Base-by-base conservation (phyloP, 1,140 invertebrate species). In the Aricia agestis region DNA sequence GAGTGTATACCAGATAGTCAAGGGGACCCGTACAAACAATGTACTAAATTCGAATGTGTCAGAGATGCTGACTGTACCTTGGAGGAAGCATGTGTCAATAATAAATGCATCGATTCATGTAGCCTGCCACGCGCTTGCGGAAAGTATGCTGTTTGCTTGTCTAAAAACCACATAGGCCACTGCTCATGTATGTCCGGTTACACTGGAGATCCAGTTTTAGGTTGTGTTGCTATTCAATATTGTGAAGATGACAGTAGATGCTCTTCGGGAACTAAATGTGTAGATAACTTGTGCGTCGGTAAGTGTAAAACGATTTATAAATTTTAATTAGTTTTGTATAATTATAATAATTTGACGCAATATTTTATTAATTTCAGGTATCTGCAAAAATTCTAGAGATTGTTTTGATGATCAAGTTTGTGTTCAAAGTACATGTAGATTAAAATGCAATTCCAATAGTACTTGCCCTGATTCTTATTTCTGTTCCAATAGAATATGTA, bases 201-300 rank as follows among this genome's bases (percentile, higher is more conserved):
- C 71, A 97, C 96, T 10, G 97, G 97, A 66, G 96, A 98, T 91
- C 96, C 97, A 17, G 95, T 95, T 70, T 91, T 97, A 41, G 96
- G 96, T 10, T 97, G 97, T 82, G 94, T 96, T 52, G 93, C 94
- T 4, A 92, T 97, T 45, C 95, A 97, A 75, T 96, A 96, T 78
- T 98, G 97, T 82, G 94, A 94, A 66, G 87, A 90, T 75, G 96
- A 97, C 69, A 93, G 88, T 19, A 96, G 97, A 78, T 98, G 97
- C 82, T 94, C 96, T 7, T 93, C 95, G 6, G 95, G 96, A 45
- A 96, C 96, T 9, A 94, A 95, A 78, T 98, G 97, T 79, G 94
- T 95, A 32, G 95, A 95, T 70, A 97, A 97, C 58, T 94, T 98
- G 71, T 98, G 97, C 77, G 94, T 94, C 57, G 93, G 94, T 95